These are phyloP conservation scores for Leucoma salicis DNA, from an alignment of 2,888 invertebrate species.

Conservation along the genomic window DNA sequence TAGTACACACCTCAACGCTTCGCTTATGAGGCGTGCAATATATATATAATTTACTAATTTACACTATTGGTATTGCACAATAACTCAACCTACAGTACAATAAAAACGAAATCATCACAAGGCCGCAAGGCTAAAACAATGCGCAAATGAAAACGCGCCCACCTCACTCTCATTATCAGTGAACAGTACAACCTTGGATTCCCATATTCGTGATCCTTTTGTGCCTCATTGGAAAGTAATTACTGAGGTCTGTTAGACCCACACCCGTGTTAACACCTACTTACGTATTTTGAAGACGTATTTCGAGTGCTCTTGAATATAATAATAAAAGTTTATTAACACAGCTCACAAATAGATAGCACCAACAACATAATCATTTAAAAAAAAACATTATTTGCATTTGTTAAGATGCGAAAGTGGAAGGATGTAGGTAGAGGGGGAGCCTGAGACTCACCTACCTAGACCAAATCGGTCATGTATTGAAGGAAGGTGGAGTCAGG, in stretches of 20 bases:
- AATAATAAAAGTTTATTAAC: too few species aligned
- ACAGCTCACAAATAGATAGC: too few species aligned
- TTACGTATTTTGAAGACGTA: slow-evolving; percentile 43
- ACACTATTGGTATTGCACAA: slow-evolving; percentile 1
- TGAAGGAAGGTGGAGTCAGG: too few species aligned
- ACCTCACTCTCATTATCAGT: slow-evolving; percentile 39
- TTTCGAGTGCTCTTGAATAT: slow-evolving; percentile 46
- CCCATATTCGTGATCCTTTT: slow-evolving; percentile 41
- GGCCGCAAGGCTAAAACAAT: slow-evolving; percentile 37
- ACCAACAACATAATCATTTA: too few species aligned
- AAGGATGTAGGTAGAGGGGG: too few species aligned
- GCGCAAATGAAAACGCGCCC: slow-evolving; percentile 35
- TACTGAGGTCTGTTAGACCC: slow-evolving; percentile 46
- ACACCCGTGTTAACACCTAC: slow-evolving; percentile 56
- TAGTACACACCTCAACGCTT: too few species aligned
- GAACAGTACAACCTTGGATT: slow-evolving; percentile 36
- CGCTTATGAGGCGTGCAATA: too few species aligned
- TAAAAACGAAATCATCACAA: slow-evolving; percentile 32
- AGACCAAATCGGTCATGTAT: too few species aligned
- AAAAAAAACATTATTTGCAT: too few species aligned
- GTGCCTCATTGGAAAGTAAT: slow-evolving; percentile 63
- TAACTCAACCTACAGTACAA: slow-evolving; percentile 23
- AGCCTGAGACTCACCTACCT: too few species aligned
- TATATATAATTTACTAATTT: too few species aligned
- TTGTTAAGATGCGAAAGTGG: too few species aligned